These are phyloP conservation scores for Cataglyphis rosenhaueri DNA, from an alignment of 2,888 invertebrate genomes.

Conservation along the genomic window DNA sequence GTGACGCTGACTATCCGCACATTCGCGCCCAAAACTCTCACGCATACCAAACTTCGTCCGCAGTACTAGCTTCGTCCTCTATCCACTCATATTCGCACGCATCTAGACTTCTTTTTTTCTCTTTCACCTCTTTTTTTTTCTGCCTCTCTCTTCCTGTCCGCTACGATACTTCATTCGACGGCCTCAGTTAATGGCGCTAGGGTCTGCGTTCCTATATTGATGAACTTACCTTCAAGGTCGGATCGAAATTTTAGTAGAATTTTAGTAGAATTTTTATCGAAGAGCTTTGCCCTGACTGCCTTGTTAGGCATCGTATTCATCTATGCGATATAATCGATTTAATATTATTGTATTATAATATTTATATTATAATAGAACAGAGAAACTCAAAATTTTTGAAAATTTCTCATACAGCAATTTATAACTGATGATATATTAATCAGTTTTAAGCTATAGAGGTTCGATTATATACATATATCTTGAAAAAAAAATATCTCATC, in stretches of 20 bases:
- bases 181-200: constrained; percentile 42
- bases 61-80: constrained; percentile 74
- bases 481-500: not conserved
- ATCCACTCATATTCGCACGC: constrained; percentile 67
- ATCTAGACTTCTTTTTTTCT: constrained; percentile 58
- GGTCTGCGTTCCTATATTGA: constrained; percentile 50
- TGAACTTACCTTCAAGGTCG: constrained; percentile 61
- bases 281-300: constrained; percentile 61
- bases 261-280: constrained; percentile 61
- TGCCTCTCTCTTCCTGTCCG: constrained; percentile 37
- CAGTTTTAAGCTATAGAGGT: not conserved
- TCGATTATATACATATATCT: not conserved
- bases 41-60: constrained; percentile 79
- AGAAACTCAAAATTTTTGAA: not conserved
- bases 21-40: constrained; percentile 76
- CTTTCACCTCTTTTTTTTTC: constrained; percentile 56
- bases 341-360: not conserved
- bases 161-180: constrained; percentile 33
- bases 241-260: constrained; percentile 65
- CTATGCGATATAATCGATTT: not conserved
- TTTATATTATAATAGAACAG: not conserved
- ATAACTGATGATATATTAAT: not conserved
- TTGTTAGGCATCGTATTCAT: constrained; percentile 45
- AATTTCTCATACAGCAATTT: not conserved
- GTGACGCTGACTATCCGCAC: constrained; percentile 81